These are phyloP conservation scores for Paramormyrops kingsleyae DNA, from an alignment of 2,113 vertebrate species.

Conservation along the genomic window DNA sequence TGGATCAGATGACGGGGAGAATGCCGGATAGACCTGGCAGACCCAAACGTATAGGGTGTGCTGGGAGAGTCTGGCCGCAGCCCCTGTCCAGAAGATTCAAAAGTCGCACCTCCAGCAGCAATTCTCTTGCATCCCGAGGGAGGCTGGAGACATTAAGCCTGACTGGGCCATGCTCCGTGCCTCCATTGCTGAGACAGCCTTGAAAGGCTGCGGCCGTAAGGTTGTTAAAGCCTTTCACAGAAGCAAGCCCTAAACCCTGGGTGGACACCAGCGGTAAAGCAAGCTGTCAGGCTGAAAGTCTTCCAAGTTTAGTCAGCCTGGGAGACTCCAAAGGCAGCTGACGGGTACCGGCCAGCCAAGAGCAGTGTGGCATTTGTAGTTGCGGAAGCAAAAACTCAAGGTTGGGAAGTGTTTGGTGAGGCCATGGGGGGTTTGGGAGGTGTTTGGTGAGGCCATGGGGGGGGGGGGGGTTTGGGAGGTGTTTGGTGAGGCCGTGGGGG, in stretches of 20 bases:
- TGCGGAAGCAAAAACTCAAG: not conserved
- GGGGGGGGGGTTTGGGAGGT: no score
- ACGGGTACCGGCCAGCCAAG: not conserved
- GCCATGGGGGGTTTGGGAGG: no score
- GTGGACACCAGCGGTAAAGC: not conserved
- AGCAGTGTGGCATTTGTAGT: not conserved
- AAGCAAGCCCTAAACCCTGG: not conserved
- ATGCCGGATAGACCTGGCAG: not conserved
- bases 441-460: no score
- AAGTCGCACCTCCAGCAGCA: not conserved
- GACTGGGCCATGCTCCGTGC: not conserved
- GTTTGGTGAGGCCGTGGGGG: no score
- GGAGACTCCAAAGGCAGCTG: not conserved
- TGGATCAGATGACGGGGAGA: not conserved
- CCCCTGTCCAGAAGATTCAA: not conserved
- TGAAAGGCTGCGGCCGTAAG: not conserved
- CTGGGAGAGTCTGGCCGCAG: not conserved
- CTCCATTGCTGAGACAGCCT: not conserved
- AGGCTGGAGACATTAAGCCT: not conserved
- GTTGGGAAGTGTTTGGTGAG: no score
- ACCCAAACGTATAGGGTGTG: not conserved
- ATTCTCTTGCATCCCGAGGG: not conserved
- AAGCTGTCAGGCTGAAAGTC: not conserved
- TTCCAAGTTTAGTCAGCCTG: not conserved
- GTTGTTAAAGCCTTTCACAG: not conserved